Evolutionary conservation across 1,140 invertebrate species (phyloP), one percentile per base, ranked within the genome.

Genomic region (Chironomus striatipennis): DNA sequence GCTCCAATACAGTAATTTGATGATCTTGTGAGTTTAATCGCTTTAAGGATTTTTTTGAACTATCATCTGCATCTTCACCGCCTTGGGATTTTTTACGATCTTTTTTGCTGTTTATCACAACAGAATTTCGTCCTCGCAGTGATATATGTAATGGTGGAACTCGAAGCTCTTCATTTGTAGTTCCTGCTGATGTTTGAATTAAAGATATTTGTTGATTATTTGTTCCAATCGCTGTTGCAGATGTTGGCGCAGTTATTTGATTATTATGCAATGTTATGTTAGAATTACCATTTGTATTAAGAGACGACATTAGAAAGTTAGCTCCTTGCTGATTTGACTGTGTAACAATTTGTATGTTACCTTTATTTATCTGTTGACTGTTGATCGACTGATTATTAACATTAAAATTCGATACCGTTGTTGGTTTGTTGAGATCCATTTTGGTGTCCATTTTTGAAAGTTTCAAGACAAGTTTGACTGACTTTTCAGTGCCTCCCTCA

Each of bases 131-230:
- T 8, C 93, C 93, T 76, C 93, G 85, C 73, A 96, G 83, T 73
- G 93, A 94, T 78, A 96, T 96, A 80, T 96, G 94, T 78, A 96
- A 84, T 2, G 94, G 94, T 21, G 94, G 94, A 18, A 96, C 93
- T 75, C 93, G 85, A 1, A 91, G 89, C 78, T 94, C 93, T 75
- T 89, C 89, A 1, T 86, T 21, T 20, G 65, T n/a, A 20, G 5
- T 57, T 57, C 8, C 86, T 1, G 82, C 81, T n/a, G 81, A 76
- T 5, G 76, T 34, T 12, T 20, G 57, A 74, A 83, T 82, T 7
- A 82, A 81, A 12, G 78, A 79, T 75, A 82, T 82, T 34, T 76
- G 75, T 74, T 79, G 81, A 34, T 7, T 73, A 34, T 10, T 42
- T n/a, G 47, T 47, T 47, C 43, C 43, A 47, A 47, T 34, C 65